Evolutionary conservation across 2,113 vertebrate genomes (phyloP).

Genomic region (Oreochromis niloticus): DNA sequence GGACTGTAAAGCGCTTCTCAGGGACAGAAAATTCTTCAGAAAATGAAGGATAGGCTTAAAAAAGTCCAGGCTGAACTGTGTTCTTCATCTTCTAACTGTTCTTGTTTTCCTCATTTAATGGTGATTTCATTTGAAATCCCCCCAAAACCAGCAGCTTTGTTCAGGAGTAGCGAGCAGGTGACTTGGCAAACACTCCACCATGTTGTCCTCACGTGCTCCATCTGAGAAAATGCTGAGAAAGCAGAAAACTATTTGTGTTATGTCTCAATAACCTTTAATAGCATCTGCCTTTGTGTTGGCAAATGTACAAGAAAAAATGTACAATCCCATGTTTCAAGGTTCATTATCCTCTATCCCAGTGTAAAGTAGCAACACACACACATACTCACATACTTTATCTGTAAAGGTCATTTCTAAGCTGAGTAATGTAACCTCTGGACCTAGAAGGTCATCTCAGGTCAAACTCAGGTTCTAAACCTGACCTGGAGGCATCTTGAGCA

Average conservation of each 20-base stretch:
- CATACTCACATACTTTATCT: neutral
- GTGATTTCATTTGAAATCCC: neutral
- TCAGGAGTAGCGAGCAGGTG: neutral
- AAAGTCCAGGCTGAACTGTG: neutral
- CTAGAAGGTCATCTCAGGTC: constrained; percentile 24
- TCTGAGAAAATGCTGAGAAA: neutral
- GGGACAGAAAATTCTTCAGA: neutral
- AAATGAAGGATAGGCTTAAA: neutral
- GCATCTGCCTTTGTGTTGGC: neutral
- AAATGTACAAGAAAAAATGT: neutral
- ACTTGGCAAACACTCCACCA: constrained; percentile 25
- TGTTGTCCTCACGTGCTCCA: constrained; percentile 13
- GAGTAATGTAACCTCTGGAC: constrained; percentile 35
- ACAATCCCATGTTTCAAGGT: neutral
- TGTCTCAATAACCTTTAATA: neutral
- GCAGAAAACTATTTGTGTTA: neutral
- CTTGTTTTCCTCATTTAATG: neutral
- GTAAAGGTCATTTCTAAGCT: constrained; percentile 38
- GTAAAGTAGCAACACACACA: neutral
- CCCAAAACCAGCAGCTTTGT: neutral
- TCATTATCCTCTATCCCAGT: neutral
- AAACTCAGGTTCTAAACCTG: constrained; percentile 13
- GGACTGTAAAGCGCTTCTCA: neutral
- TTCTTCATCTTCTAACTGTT: neutral
- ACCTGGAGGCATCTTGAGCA: neutral